A percentile compares a stretch with the other conserved stretches of the same genome.
Evolutionary conservation across 2,888 invertebrate species (phyloP).

Genomic region (Hydriomena furcata): DNA sequence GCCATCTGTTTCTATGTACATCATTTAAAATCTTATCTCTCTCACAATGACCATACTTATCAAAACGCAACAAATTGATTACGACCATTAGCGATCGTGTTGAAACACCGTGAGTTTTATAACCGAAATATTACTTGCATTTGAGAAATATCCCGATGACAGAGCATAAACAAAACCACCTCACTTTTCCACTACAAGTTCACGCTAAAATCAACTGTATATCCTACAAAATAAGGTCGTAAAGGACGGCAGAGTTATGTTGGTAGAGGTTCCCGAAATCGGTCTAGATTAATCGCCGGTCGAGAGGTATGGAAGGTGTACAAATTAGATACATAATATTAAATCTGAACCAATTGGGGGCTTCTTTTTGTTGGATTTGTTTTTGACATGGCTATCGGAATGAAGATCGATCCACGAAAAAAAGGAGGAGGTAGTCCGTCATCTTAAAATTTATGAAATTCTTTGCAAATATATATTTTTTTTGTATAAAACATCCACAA

Average conservation of each 20-base stretch:
- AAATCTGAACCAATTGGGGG: conserved; percentile 53
- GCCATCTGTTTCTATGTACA: background rate
- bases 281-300: conserved; percentile 70
- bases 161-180: conserved; percentile 54
- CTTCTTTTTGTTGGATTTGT: conserved; percentile 39
- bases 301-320: conserved; percentile 62
- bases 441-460: too few species aligned
- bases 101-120: conserved; percentile 69
- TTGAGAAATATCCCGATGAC: conserved; percentile 73
- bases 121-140: conserved; percentile 63
- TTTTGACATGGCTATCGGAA: conserved; percentile 34
- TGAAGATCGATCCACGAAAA: background rate
- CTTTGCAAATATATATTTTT: too few species aligned
- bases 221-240: background rate
- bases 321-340: conserved; percentile 77
- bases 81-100: conserved; percentile 72
- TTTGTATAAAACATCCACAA: too few species aligned
- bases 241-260: conserved; percentile 8
- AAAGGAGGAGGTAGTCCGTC: too few species aligned
- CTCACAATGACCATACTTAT: conserved; percentile 42
- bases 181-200: conserved; percentile 6
- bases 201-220: conserved; percentile 35
- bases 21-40: conserved; percentile 35
- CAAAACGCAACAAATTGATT: conserved; percentile 67
- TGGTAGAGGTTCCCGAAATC: conserved; percentile 60